A percentile compares a stretch with the other conserved stretches of the same genome.
Conservation (phyloP, 2,113 vertebrate species). For the Cavia porcellus region DNA sequence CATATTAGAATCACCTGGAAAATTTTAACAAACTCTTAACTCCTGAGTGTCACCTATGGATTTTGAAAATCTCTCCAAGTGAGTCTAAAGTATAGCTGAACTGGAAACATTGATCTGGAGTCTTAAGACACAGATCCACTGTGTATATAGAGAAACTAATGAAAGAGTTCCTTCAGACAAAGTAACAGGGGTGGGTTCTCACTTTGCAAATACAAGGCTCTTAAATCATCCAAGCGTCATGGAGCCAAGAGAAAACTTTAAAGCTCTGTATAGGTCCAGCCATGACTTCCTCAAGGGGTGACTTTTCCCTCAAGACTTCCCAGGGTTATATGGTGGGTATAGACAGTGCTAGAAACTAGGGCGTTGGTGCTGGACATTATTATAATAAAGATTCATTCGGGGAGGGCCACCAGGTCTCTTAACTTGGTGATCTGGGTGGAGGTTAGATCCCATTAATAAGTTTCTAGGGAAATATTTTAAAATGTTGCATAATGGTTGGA, state of each 20-base stretch:
- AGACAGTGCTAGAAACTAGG: not conserved
- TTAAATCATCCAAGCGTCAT: not conserved
- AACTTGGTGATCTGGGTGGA: not conserved
- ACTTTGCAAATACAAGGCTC: not conserved
- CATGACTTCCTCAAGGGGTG: not conserved
- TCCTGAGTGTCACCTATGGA: not conserved
- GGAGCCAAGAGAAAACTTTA: not conserved
- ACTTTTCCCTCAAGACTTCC: not conserved
- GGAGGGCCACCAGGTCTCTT: not conserved
- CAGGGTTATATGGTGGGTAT: not conserved
- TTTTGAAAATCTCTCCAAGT: not conserved
- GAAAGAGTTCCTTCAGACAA: not conserved
- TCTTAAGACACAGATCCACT: not conserved
- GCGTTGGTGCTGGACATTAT: not conserved
- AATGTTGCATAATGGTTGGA: not conserved
- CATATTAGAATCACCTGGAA: not conserved
- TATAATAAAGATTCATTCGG: not conserved
- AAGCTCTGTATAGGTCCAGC: not conserved
- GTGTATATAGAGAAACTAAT: not conserved
- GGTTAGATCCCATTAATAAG: not conserved
- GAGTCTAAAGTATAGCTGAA: not conserved
- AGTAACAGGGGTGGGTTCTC: not conserved
- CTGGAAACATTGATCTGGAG: not conserved
- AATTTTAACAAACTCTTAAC: not conserved
- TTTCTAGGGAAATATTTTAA: constrained; percentile 12